Conservation (phyloP, 1,140 invertebrate species). For the Babylonia areolata region DNA sequence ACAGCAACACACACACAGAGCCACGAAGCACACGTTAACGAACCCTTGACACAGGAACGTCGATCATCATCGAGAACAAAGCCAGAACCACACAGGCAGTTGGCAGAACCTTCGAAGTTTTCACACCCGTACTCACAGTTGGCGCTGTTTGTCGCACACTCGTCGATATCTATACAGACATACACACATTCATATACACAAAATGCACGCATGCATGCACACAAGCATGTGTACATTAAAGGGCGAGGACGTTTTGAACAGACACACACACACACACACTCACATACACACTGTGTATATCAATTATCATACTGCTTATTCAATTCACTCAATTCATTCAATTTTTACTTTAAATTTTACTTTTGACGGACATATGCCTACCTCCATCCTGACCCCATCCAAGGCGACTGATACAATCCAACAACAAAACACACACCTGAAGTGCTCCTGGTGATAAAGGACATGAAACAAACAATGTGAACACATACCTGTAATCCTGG, state of each 20-base stretch:
- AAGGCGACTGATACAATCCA: no score
- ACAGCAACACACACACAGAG: background rate
- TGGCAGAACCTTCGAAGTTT: constrained; percentile 42
- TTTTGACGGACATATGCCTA: background rate
- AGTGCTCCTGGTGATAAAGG: no score
- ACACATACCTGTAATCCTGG: no score
- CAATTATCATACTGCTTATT: background rate
- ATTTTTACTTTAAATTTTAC: background rate
- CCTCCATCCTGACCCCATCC: background rate
- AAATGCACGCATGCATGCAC: no score
- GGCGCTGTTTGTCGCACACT: constrained; percentile 64
- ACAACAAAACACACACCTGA: no score
- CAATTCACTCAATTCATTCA: background rate
- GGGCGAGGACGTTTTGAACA: background rate
- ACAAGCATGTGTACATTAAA: background rate
- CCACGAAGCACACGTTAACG: no score
- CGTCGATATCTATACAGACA: constrained; percentile 65
- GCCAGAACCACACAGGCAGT: constrained; percentile 44
- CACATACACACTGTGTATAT: no score
- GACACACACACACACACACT: no score
- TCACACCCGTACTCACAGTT: constrained; percentile 65
- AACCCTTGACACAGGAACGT: constrained; percentile 40
- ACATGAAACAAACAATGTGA: no score
- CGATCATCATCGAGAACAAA: constrained; percentile 39
- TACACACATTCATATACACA: background rate